Base-by-base conservation (phyloP, 2,888 invertebrate genomes). In the Coelopa pilipes region DNA sequence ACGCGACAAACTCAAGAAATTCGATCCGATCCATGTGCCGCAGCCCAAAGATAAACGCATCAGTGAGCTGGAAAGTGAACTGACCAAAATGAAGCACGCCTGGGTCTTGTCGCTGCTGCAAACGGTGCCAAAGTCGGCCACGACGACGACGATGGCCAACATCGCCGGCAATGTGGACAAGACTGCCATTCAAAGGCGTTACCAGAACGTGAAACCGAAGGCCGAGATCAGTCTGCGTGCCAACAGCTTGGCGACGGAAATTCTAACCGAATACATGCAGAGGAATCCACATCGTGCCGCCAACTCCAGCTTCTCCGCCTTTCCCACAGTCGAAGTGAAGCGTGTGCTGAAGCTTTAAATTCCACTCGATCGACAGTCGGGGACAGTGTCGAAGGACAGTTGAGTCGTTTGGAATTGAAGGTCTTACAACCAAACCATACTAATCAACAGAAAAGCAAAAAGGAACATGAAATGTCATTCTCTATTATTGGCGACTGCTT, bases 21-120 rank as follows among this genome's bases (percentile, higher is more conserved):
- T 92, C 76, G 88, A 89, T 76, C 90, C 91, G 0, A 87, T 92
- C 63, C 85, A 88, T 73, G 89, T 90, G 73, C 87, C 88, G 7
- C 89, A 89, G 79, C 86, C 89, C 12, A 85, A 86, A 63, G 89
- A 90, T 81, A 83, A 85, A 62, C 88, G 89, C 55, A 87, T 92
- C 63, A 88, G 88, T 70, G 88, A 88, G 62, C 80, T 92, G 72
- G 89, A 89, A 74, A 88, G 89, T 68, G 90, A 91, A 81, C 87
- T 90, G 55, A 87, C 88, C 24, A 87, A 87, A 77, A 85, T 90
- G 79, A 90, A 90, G 84, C 89, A 90, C 79, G 85, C 86, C 70
- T 88, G 87, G 86, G 84, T 85, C 19, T 79, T 88, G 71, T 87
- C 88, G 1, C 79, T 88, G 74, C 79, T 87, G 62, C 85, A 87